Evolutionary conservation across 35 echinoderm and acorn worm genomes (phyloP).

Genomic region (Anneissia japonica): DNA sequence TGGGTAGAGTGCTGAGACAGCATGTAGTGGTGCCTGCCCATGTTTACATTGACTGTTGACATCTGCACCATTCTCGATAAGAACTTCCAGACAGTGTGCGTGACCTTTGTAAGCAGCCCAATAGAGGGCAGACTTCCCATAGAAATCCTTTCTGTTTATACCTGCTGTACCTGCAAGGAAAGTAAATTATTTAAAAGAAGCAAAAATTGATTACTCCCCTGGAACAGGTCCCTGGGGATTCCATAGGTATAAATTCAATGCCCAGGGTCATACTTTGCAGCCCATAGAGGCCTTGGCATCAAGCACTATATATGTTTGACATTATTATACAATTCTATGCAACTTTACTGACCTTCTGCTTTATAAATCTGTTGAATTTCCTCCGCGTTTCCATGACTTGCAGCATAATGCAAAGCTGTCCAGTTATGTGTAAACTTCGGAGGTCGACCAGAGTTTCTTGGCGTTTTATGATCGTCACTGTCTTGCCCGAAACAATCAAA

Average conservation of each 20-base stretch:
- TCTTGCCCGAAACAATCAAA: background rate
- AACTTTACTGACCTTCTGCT: background rate
- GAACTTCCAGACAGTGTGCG: background rate
- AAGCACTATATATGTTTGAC: too few species aligned
- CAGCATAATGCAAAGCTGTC: constrained; percentile 9
- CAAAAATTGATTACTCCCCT: background rate
- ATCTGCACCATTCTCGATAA: constrained; percentile 6
- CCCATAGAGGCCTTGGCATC: too few species aligned
- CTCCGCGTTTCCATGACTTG: background rate
- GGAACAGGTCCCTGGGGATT: background rate
- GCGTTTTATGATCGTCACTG: background rate
- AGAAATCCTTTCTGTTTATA: constrained; percentile 11
- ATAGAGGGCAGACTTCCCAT: constrained; percentile 6
- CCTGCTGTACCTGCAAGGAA: background rate
- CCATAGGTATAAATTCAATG: background rate
- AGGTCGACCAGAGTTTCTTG: background rate
- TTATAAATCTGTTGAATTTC: background rate
- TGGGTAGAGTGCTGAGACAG: constrained; percentile 7
- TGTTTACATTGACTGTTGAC: constrained; percentile 27
- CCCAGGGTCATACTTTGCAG: too few species aligned
- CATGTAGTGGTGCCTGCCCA: constrained; percentile 2
- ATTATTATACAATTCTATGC: too few species aligned
- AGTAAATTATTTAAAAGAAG: background rate
- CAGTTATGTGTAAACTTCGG: constrained; percentile 19
- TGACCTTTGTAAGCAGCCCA: constrained; percentile 21